Conservation (phyloP, 2,888 invertebrate species). For the Mycogona germanica region DNA sequence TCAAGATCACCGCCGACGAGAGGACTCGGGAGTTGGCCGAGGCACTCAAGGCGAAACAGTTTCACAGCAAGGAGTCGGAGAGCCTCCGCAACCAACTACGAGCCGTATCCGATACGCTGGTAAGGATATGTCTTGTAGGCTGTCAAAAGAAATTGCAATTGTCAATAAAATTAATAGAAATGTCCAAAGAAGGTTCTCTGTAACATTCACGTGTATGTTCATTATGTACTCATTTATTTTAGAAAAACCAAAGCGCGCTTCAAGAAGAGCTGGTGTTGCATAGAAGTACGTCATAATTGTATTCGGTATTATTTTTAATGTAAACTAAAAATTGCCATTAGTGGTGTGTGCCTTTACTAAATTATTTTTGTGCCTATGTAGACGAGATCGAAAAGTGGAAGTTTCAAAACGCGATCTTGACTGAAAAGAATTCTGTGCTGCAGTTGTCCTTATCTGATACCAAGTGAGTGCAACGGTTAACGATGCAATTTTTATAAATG, state of each 20-base stretch:
- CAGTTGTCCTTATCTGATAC: neutral
- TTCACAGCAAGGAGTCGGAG: neutral
- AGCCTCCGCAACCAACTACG: too few species aligned
- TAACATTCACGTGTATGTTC: neutral
- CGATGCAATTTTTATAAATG: too few species aligned
- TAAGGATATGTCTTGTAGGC: neutral
- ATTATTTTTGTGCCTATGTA: neutral
- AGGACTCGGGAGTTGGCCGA: neutral
- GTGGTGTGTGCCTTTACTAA: neutral
- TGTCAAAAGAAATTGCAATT: neutral
- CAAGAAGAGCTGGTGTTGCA: slow-evolving; percentile 1
- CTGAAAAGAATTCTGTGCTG: slow-evolving; percentile 9
- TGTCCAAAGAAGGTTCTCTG: neutral
- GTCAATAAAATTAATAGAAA: neutral
- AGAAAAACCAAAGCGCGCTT: slow-evolving; percentile 7
- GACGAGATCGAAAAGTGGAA: slow-evolving; percentile 8
- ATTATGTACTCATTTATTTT: neutral
- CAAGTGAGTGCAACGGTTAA: slow-evolving; percentile 10
- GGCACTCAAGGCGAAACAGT: neutral
- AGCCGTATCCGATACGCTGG: too few species aligned
- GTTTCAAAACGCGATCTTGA: slow-evolving; percentile 3
- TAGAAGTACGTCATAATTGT: neutral
- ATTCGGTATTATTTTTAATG: neutral
- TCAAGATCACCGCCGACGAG: slow-evolving; percentile 12
- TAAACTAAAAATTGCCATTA: neutral